Evolutionary conservation across 2,113 vertebrate species (phyloP).

Genomic region (Anguilla rostrata): DNA sequence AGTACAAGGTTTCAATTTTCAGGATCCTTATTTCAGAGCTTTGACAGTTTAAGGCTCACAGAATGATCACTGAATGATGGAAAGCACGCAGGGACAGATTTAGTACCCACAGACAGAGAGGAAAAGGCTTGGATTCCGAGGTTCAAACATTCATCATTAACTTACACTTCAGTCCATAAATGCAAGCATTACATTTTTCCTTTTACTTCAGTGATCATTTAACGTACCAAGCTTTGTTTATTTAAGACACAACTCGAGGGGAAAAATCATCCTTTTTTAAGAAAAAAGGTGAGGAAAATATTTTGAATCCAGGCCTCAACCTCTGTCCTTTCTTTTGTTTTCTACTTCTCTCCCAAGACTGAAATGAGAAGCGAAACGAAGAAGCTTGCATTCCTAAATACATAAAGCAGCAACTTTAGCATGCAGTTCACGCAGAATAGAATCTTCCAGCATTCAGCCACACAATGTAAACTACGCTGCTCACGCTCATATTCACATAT

Average conservation of each 20-base stretch:
- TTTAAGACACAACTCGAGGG: no score
- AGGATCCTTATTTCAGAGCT: no score
- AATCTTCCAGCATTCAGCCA: background rate
- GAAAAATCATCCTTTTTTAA: no score
- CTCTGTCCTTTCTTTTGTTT: background rate
- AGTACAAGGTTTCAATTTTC: no score
- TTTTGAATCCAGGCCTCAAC: no score
- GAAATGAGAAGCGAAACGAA: background rate
- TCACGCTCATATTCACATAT: slow-evolving; percentile 19
- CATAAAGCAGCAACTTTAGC: background rate
- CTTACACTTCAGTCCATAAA: no score
- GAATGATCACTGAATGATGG: background rate
- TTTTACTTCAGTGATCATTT: no score
- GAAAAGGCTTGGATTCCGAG: background rate
- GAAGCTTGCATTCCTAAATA: background rate
- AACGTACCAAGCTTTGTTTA: no score
- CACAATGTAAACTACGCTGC: background rate
- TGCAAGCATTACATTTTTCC: no score
- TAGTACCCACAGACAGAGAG: background rate
- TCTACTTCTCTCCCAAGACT: background rate
- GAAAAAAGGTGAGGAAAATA: no score
- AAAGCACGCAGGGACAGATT: background rate
- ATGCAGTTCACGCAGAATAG: background rate
- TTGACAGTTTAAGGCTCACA: no score
- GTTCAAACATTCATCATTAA: no score